Percentiles rank a stretch among this genome's conserved stretches.
Conservation (phyloP, 1,140 invertebrate species). For the Brachionus plicatilis region DNA sequence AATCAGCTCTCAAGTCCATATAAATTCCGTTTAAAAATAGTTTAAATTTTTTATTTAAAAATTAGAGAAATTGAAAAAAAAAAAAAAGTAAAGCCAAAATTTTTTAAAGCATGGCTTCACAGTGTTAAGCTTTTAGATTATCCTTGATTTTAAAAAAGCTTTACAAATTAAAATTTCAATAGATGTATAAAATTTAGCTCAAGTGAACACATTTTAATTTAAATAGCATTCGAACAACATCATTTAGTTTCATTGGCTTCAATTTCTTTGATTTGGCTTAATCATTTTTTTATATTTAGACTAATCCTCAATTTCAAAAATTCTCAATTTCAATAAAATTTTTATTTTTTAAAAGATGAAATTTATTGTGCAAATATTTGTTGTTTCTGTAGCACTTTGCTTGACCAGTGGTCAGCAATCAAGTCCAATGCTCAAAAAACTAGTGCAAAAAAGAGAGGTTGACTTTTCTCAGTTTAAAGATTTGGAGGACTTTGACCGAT, state of each 20-base stretch:
- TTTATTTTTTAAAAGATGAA: not conserved
- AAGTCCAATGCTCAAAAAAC: not conserved
- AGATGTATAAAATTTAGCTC: not conserved
- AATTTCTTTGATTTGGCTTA: not conserved
- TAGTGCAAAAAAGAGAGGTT: not conserved
- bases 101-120: not conserved
- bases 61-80: not conserved
- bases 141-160: not conserved
- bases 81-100: not conserved
- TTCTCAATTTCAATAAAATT: not conserved
- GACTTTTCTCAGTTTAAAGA: slow-evolving; percentile 24
- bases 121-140: not conserved
- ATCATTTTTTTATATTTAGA: not conserved
- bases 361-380: not conserved
- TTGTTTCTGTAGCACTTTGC: not conserved
- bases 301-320: not conserved
- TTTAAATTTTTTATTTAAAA: not conserved
- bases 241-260: not conserved
- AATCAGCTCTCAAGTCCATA: not conserved
- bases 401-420: not conserved
- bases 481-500: not conserved
- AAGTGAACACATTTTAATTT: not conserved
- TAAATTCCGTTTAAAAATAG: not conserved
- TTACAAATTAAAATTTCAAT: not conserved
- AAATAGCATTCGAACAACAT: not conserved